A percentile compares a stretch with the other conserved stretches of the same genome.
Evolutionary conservation across 2,113 vertebrate species (phyloP).

Genomic region (Pseudopipra pipra): DNA sequence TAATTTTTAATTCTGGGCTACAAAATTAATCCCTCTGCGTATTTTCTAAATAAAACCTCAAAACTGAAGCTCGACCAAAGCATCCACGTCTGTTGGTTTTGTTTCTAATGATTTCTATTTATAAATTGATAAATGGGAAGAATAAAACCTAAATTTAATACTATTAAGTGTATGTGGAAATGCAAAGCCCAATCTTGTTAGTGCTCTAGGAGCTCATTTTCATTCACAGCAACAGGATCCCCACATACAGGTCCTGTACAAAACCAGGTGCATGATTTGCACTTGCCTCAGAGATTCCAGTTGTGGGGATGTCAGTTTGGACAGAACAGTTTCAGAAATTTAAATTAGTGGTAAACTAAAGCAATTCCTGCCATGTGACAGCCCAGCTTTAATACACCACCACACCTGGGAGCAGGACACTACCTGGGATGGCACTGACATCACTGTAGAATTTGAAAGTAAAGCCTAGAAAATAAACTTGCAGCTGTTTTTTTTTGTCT

Average conservation of each 20-base stretch:
- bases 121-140: slow-evolving; percentile 2
- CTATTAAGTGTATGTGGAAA: not conserved
- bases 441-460: not conserved
- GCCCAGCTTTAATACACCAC: not conserved
- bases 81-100: not conserved
- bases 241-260: not conserved
- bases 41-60: slow-evolving; percentile 49
- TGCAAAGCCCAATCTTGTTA: not conserved
- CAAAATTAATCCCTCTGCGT: slow-evolving; percentile 34
- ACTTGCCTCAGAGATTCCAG: not conserved
- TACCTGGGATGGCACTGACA: not conserved
- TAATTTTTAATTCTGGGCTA: slow-evolving; percentile 48
- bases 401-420: no score
- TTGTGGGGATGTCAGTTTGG: not conserved
- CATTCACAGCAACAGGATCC: not conserved
- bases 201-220: not conserved
- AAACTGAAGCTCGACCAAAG: slow-evolving; percentile 32
- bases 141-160: not conserved
- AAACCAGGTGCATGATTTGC: not conserved
- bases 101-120: slow-evolving; percentile 30
- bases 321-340: not conserved
- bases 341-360: not conserved
- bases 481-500: not conserved
- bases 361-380: rapidly evolving
- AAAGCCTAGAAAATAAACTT: not conserved